Conservation (phyloP, 2,113 vertebrate genomes). For the Brachypodius melanocephalos region DNA sequence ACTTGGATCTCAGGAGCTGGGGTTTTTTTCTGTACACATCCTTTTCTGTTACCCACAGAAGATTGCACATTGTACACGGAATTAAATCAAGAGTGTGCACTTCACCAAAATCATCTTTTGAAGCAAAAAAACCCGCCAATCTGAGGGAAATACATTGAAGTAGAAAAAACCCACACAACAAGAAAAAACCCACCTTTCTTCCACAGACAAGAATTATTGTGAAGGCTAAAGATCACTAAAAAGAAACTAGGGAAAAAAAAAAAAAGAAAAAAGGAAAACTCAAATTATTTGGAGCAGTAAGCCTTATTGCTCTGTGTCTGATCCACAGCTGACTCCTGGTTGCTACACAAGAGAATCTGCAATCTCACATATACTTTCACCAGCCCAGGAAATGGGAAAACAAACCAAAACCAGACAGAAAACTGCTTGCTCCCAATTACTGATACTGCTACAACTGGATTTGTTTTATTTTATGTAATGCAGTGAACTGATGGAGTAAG, state of each 20-base stretch:
- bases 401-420: background rate
- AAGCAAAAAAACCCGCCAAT: background rate
- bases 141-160: background rate
- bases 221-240: background rate
- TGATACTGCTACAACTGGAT: background rate
- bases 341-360: background rate
- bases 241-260: background rate
- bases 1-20: background rate
- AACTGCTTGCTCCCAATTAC: background rate
- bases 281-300: background rate
- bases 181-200: background rate
- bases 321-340: background rate
- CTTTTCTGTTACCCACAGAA: background rate
- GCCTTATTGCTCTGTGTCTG: background rate
- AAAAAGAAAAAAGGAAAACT: rapidly evolving
- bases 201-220: background rate
- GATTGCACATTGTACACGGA: background rate
- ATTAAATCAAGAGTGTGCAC: background rate
- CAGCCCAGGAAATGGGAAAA: background rate
- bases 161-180: too few species aligned
- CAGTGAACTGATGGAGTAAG: background rate
- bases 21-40: background rate
- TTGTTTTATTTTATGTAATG: background rate
- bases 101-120: background rate
- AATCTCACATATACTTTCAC: background rate